Conservation (phyloP, 2,888 invertebrate genomes). For the Smittia aterrima region DNA sequence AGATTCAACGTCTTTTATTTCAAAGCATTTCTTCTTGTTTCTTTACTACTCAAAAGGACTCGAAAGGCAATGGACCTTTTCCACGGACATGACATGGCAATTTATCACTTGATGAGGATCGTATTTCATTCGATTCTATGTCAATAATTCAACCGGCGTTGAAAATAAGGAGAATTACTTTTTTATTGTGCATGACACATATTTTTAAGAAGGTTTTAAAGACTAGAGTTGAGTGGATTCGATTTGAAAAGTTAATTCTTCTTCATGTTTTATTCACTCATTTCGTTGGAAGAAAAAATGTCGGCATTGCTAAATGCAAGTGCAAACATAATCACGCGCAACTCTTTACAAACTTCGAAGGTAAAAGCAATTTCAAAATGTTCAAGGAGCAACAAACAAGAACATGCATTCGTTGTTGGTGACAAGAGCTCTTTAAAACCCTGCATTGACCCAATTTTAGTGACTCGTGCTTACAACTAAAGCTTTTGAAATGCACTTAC, state of each 20-base stretch:
- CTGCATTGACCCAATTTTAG: too few species aligned
- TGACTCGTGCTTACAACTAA: too few species aligned
- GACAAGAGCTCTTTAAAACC: too few species aligned
- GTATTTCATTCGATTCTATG: neutral
- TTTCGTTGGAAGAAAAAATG: too few species aligned
- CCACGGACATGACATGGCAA: conserved; percentile 32
- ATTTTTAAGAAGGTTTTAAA: neutral
- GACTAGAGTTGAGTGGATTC: neutral
- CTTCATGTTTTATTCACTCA: neutral
- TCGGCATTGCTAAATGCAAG: too few species aligned
- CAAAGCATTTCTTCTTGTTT: neutral
- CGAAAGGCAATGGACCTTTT: conserved; percentile 23
- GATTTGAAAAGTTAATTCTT: neutral
- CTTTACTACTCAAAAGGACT: neutral
- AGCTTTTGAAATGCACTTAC: too few species aligned
- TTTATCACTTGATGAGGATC: conserved; percentile 37
- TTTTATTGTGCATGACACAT: conserved; percentile 20
- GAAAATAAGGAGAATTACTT: conserved; percentile 30
- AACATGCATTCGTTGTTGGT: too few species aligned
- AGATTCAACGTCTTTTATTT: neutral
- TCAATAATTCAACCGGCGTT: neutral
- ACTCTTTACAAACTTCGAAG: too few species aligned
- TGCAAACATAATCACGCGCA: too few species aligned
- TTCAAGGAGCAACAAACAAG: neutral
- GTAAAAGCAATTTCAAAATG: too few species aligned